phyloP scores from a whole-genome alignment of 2,113 vertebrate species.

The Anguilla rostrata region DNA sequence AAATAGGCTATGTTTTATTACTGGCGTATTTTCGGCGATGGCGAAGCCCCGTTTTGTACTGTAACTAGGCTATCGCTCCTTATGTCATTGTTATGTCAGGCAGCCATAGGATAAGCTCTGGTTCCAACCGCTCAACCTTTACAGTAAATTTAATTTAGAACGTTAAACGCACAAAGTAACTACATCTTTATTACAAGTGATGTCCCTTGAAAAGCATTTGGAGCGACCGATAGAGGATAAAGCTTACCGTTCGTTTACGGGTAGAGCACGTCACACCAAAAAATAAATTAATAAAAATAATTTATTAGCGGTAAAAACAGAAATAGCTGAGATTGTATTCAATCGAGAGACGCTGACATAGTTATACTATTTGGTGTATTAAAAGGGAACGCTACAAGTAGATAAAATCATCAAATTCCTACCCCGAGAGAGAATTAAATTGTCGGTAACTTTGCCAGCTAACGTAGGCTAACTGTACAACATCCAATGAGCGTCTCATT shows the following conservation, averaged over 20 bases:
- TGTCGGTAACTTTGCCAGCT: neutral
- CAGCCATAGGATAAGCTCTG: no score
- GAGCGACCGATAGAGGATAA: conserved; percentile 8
- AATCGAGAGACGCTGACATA: neutral
- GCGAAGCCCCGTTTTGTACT: no score
- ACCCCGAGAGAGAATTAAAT: neutral
- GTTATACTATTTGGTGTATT: neutral
- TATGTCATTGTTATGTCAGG: no score
- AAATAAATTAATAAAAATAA: no score
- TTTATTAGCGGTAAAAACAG: no score
- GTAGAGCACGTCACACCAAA: neutral
- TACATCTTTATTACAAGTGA: neutral
- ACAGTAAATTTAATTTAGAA: neutral
- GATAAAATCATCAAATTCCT: neutral
- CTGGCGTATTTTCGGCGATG: no score
- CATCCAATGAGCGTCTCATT: neutral
- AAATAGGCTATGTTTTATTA: no score
- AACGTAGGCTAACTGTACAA: neutral
- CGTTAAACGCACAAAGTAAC: neutral
- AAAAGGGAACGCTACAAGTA: neutral
- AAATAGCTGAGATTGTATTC: neutral
- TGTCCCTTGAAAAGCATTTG: conserved; percentile 2
- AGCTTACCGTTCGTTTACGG: conserved; percentile 24
- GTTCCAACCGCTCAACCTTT: no score
- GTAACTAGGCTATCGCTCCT: no score